Base-by-base conservation (phyloP, 2,888 invertebrate genomes). In the Cephus pulcher region DNA sequence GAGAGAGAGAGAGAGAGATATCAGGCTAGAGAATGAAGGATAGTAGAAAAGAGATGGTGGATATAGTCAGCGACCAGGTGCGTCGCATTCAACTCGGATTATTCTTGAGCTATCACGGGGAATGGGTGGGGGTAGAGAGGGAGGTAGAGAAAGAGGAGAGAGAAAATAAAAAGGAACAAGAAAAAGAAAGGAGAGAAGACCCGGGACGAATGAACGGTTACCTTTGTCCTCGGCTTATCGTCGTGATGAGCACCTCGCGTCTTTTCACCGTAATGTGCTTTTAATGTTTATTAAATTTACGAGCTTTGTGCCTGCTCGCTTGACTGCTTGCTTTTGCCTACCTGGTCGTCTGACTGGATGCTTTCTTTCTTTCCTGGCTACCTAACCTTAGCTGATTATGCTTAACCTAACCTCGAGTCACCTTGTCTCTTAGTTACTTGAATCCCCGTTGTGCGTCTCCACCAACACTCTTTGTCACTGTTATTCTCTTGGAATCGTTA, bases 171-270 rank as follows among this genome's bases (percentile, higher is more conserved):
- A 56, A 23, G 56, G 56, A 23, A 56, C 2, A 23, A 23, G 56
- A 56, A 23, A 23, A 56, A 56, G 56, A 56, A 56, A 56, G 56
- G 15, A 56, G 23, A 56, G 56, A 34, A 71, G 71, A 34, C 71
- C 71, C 32, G 34, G 33, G 71, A 71, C 71, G 71, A 71, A 71
- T 33, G 71, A 71, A 71, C 71, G 71, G 34, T 71, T 71, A 79
- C 80, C 83, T 84, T 83, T 84, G 84, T 84, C 79, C 83, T 76
- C 80, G 80, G 80, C 83, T 83, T 81, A 83, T 79, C 82, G 81
- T 77, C 73, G 81, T 81, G 82, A 81, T 82, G 81, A 83, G 82
- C 83, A 78, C 79, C 77, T 76, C 81, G 78, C 80, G 80, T 83
- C 81, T 80, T 78, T 80, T 70, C 77, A 75, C 74, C 79, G 79